phyloP scores from a whole-genome alignment of 2,888 invertebrate genomes.

The Agrotis clavis region DNA sequence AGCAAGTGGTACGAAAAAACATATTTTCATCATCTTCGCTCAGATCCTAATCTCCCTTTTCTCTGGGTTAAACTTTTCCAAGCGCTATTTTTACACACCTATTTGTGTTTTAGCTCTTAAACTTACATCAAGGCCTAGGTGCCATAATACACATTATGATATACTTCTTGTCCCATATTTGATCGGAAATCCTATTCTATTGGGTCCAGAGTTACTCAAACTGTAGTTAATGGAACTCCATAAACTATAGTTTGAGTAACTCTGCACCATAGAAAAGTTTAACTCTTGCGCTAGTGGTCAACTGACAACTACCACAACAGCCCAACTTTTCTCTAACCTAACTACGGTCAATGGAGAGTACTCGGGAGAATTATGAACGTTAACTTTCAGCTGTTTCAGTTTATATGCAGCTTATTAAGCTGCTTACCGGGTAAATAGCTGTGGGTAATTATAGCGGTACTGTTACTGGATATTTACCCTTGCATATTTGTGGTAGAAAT shows the following conservation, averaged over 20 bases:
- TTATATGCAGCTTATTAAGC: conserved; percentile 40
- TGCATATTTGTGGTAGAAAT: neutral
- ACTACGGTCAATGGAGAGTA: conserved; percentile 44
- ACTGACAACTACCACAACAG: conserved; percentile 36
- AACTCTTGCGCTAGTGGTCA: no score
- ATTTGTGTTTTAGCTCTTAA: no score
- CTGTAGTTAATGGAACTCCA: conserved; percentile 31
- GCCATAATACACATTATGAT: no score
- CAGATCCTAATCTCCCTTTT: no score
- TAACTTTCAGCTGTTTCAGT: conserved; percentile 47
- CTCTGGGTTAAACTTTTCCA: no score
- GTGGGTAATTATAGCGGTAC: conserved; percentile 1
- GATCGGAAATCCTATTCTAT: neutral
- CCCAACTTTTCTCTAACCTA: conserved; percentile 40
- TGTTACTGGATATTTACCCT: neutral
- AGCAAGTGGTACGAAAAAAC: no score
- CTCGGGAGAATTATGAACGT: conserved; percentile 32
- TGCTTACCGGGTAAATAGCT: conserved; percentile 1
- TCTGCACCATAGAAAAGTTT: no score
- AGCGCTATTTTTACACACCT: no score
- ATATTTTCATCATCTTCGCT: no score
- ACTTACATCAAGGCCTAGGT: no score
- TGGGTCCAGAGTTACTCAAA: conserved; percentile 27
- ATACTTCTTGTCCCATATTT: neutral
- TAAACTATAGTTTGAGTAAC: no score